Percentiles rank a stretch among this genome's conserved stretches.
These are phyloP conservation scores for Caiman crocodilus DNA, from an alignment of 2,797 vertebrate genomes.

Conservation along the genomic window DNA sequence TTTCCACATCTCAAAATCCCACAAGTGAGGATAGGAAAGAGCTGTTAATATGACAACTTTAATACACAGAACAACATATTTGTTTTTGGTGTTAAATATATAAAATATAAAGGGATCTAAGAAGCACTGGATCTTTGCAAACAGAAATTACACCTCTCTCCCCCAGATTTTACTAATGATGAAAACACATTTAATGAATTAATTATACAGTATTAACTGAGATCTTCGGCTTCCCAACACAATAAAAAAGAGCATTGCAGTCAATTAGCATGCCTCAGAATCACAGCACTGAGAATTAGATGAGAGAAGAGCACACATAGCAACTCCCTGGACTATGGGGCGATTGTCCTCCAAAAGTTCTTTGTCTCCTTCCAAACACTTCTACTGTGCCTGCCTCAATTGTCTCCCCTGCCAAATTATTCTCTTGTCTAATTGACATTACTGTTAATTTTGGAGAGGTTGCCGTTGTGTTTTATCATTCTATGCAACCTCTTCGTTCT, in stretches of 20 bases:
- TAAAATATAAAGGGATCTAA: conserved; percentile 17
- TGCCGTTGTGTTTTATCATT: not conserved
- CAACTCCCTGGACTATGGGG: not conserved
- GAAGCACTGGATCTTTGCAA: conserved; percentile 2
- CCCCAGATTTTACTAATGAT: conserved; percentile 42
- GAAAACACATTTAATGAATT: conserved; percentile 6
- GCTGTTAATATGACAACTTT: not conserved
- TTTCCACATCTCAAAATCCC: not conserved
- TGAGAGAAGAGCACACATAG: accelerated
- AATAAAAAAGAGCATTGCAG: not conserved
- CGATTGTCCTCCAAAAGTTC: not conserved
- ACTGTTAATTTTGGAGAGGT: not conserved
- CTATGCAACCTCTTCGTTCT: not conserved
- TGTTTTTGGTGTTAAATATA: conserved; percentile 37
- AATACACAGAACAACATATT: conserved; percentile 29
- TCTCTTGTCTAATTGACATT: not conserved
- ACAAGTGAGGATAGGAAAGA: not conserved
- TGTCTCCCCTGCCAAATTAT: not conserved
- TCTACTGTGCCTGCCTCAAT: not conserved
- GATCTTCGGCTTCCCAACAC: not conserved
- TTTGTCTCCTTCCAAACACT: not conserved
- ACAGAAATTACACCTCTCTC: conserved; percentile 11
- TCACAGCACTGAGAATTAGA: not conserved
- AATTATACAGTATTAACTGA: not conserved
- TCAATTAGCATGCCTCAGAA: conserved; percentile 11